Percentiles rank a stretch among this genome's conserved stretches.
Evolutionary conservation across 1,140 invertebrate species (phyloP).

Genomic region (Sogatella furcifera): DNA sequence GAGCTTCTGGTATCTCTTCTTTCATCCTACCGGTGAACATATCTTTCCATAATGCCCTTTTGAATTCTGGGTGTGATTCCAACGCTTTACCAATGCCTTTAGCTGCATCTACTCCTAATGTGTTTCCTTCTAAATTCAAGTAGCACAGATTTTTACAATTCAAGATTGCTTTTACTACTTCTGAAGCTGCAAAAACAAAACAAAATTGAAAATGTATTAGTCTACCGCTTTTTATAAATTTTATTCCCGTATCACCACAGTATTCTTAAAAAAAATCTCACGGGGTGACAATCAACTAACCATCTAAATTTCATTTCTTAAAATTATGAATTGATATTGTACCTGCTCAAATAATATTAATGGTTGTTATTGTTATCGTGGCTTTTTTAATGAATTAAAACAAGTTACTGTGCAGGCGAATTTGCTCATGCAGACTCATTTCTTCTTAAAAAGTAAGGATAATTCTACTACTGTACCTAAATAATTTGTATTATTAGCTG

Average conservation of each 20-base stretch:
- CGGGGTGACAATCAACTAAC: no score
- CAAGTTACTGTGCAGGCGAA: no score
- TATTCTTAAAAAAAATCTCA: neutral
- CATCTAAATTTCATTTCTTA: neutral
- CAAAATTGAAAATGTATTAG: neutral
- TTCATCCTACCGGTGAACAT: constrained; percentile 93
- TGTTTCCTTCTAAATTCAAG: constrained; percentile 86
- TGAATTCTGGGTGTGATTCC: constrained; percentile 59
- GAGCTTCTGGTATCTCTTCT: constrained; percentile 84
- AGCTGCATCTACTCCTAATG: constrained; percentile 79
- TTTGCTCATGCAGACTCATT: no score
- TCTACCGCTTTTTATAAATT: neutral
- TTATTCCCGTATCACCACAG: no score
- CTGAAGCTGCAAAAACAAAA: constrained; percentile 41
- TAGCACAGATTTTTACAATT: constrained; percentile 48
- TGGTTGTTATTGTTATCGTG: no score
- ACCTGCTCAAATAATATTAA: no score
- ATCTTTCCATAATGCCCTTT: constrained; percentile 86
- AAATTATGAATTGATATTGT: no score
- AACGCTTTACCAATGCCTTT: constrained; percentile 72
- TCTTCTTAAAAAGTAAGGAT: no score
- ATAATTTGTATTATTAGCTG: no score
- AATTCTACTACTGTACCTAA: no score
- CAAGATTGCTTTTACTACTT: constrained; percentile 50
- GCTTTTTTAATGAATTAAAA: no score